These are phyloP conservation scores for Xiphophorus couchianus DNA, from an alignment of 2,113 vertebrate genomes.

Conservation along the genomic window DNA sequence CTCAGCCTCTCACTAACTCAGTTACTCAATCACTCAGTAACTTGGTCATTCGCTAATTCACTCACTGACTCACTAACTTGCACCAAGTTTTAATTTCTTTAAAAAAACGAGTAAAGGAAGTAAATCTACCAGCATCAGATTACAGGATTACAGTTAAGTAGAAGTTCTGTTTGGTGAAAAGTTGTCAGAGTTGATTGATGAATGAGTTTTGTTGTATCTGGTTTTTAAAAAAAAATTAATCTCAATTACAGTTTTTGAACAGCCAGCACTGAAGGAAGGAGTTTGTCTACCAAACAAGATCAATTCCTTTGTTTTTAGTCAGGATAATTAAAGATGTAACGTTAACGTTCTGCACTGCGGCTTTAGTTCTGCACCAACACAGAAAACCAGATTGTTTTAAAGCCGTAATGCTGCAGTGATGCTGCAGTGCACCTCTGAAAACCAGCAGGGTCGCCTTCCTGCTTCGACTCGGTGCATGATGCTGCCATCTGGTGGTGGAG, in stretches of 20 bases:
- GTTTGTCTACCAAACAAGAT: not conserved
- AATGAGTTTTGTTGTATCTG: not conserved
- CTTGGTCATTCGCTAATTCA: not conserved
- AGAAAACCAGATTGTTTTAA: not conserved
- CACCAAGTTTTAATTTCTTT: not conserved
- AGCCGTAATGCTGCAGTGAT: not conserved
- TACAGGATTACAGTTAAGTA: not conserved
- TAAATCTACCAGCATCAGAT: not conserved
- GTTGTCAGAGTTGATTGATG: not conserved
- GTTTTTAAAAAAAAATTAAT: too few relatives aligned
- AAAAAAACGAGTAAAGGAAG: not conserved
- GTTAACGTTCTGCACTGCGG: not conserved
- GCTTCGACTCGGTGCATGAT: constrained; percentile 27
- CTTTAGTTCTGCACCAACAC: not conserved
- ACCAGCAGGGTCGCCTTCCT: not conserved
- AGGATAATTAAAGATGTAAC: not conserved
- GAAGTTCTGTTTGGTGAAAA: not conserved
- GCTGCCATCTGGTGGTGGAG: constrained; percentile 64
- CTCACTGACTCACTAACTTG: too few relatives aligned
- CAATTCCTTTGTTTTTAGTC: not conserved
- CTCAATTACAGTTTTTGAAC: not conserved
- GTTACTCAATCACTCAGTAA: not conserved
- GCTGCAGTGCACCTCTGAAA: not conserved
- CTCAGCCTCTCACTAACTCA: too few relatives aligned
- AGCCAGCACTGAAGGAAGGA: not conserved